Percentiles rank a stretch among this genome's conserved stretches.
Evolutionary conservation across 2,888 invertebrate species (phyloP).

Genomic region (Spodoptera littoralis): DNA sequence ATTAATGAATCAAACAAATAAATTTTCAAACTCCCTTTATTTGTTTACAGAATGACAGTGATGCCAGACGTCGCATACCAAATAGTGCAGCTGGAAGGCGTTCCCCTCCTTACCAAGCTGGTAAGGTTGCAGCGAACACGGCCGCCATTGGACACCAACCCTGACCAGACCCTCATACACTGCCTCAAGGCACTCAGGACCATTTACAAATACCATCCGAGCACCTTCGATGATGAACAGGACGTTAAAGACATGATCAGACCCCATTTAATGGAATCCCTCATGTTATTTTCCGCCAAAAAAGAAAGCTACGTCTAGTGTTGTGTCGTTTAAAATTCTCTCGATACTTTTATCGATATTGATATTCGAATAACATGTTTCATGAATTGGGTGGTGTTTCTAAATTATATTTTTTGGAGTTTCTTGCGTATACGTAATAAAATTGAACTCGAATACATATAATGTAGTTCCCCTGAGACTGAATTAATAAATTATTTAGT

Average conservation of each 20-base stretch:
- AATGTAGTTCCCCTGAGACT: conserved; percentile 43
- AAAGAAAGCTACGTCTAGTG: conserved; percentile 91
- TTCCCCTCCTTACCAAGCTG: conserved; percentile 90
- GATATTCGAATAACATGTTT: background rate
- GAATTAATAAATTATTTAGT: conserved; percentile 35
- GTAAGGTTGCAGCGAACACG: conserved; percentile 89
- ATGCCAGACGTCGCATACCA: conserved; percentile 91
- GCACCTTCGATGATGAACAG: conserved; percentile 80
- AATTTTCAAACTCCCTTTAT: too few relatives aligned
- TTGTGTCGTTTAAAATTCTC: background rate
- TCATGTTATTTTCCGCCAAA: conserved; percentile 93
- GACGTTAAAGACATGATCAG: conserved; percentile 93
- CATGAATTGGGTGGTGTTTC: too few relatives aligned
- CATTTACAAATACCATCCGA: conserved; percentile 82
- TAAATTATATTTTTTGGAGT: too few relatives aligned
- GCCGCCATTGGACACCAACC: conserved; percentile 75
- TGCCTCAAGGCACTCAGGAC: conserved; percentile 83
- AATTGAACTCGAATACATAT: conserved; percentile 42
- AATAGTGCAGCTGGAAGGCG: conserved; percentile 91
- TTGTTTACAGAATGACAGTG: conserved; percentile 89
- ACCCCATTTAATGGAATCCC: conserved; percentile 93
- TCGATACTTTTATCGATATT: conserved; percentile 1
- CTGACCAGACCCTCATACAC: conserved; percentile 83
- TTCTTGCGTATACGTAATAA: conserved; percentile 3
- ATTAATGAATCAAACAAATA: too few relatives aligned